Evolutionary conservation across 1,140 invertebrate species (phyloP).

Genomic region (Brachionus angularis): DNA sequence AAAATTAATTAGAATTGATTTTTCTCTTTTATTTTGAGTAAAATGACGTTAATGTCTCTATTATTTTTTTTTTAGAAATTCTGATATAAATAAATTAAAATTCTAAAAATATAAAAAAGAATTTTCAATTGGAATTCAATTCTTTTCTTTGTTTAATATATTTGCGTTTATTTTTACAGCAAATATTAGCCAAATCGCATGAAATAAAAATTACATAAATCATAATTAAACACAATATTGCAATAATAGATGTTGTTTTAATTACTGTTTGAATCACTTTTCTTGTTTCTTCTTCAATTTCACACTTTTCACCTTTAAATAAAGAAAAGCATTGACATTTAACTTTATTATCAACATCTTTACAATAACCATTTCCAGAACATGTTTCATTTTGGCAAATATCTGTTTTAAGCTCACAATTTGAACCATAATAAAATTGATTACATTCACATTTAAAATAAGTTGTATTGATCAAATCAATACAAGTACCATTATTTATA

Average conservation of each 20-base stretch:
- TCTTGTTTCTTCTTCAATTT: neutral
- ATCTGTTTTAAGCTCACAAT: conserved; percentile 2
- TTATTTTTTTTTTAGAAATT: no score
- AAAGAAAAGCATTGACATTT: conserved; percentile 23
- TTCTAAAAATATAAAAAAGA: no score
- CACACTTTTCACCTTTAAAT: conserved; percentile 11
- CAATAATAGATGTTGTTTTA: neutral
- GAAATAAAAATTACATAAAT: no score
- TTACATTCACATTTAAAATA: neutral
- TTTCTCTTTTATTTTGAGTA: no score
- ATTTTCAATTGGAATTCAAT: no score
- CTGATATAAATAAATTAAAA: no score
- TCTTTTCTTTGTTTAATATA: no score
- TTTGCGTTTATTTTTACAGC: no score
- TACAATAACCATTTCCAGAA: neutral
- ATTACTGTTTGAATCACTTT: neutral
- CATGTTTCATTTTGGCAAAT: conserved; percentile 24
- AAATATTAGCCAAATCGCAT: no score
- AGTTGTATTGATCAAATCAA: neutral
- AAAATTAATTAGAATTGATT: no score
- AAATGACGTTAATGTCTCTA: no score
- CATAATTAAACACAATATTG: no score
- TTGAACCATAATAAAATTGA: neutral
- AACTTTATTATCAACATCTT: neutral
- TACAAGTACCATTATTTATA: conserved; percentile 37